Conservation (phyloP, 2,797 vertebrate species). For the Semotilus atromaculatus region DNA sequence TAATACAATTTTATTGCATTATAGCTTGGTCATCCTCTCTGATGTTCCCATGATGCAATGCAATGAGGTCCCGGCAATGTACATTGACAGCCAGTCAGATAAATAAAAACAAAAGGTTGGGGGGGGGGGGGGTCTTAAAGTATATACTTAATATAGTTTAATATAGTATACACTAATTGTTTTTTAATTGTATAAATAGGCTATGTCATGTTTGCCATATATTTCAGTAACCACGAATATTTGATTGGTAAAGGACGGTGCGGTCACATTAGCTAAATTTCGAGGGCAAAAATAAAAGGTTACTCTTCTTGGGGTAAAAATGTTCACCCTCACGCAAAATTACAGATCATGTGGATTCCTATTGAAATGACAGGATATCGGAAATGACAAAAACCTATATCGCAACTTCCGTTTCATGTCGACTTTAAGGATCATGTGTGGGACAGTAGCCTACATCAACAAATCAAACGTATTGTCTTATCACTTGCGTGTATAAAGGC, state of each 20-base stretch:
- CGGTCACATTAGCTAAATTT: background rate
- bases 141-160: background rate
- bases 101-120: background rate
- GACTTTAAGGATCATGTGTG: background rate
- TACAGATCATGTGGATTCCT: background rate
- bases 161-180: background rate
- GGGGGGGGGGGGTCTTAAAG: background rate
- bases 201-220: background rate
- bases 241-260: background rate
- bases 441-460: background rate
- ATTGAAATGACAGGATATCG: background rate
- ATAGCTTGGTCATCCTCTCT: background rate
- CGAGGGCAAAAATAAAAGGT: background rate
- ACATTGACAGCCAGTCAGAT: background rate
- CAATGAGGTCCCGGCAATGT: background rate
- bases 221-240: background rate
- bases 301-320: background rate
- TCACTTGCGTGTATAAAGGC: background rate
- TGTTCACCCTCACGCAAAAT: background rate
- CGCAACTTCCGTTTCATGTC: background rate
- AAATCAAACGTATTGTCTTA: background rate
- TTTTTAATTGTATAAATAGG: background rate
- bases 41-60: constrained; percentile 31
- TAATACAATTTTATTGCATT: constrained; percentile 2
- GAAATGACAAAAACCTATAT: background rate